Evolutionary conservation across 2,113 vertebrate species (phyloP), one percentile per base, ranked within the genome.

Genomic region (Otis tarda): DNA sequence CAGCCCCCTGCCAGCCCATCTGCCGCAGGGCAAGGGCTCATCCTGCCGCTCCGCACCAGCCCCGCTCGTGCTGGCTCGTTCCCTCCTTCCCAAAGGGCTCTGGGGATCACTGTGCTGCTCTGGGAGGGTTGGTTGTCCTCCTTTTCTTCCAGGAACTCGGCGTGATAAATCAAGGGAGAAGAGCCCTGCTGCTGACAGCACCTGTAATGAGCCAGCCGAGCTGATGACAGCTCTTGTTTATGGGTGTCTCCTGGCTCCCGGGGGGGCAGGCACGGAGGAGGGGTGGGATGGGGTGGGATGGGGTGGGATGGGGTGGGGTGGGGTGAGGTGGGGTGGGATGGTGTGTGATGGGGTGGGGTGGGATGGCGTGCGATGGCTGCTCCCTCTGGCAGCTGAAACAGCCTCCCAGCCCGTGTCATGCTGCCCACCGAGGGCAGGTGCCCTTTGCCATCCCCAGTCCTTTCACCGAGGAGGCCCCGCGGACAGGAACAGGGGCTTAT

Each of bases 31-130:
- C 5, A 8, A 3, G 6, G n/a, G 57, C 41, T 63, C 53, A 12
- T 30, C 31, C 53, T 22, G 23, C 71, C 49, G 71, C 61, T 63
- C 61, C 7, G 9, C 2, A 4, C 76, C 84, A 35, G 41, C 57
- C 43, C 50, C 0, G 0, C n/a, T 16, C 28, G 2, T 0, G 0
- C 41, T 3, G 2, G 23, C 47, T n/a, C 4, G 0, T 79, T 35
- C 41, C 30, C 24, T 75, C 61, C 84, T 91, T 57, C 80, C 80
- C 76, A 35, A 39, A 65, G 12, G 41, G 53, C 76, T 67, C 43
- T 43, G 20, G 41, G n/a, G 61, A 25, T 9, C 0, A 0, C 0
- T 13, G 31, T 35, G 64, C 50, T 86, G 37, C 75, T 50, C 41
- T 2, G 39, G 16, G 11, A 7, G 71, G 39, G n/a, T 0, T n/a